These are phyloP conservation scores for Nannospalax galili DNA, from an alignment of 2,113 vertebrate species.

Conservation along the genomic window DNA sequence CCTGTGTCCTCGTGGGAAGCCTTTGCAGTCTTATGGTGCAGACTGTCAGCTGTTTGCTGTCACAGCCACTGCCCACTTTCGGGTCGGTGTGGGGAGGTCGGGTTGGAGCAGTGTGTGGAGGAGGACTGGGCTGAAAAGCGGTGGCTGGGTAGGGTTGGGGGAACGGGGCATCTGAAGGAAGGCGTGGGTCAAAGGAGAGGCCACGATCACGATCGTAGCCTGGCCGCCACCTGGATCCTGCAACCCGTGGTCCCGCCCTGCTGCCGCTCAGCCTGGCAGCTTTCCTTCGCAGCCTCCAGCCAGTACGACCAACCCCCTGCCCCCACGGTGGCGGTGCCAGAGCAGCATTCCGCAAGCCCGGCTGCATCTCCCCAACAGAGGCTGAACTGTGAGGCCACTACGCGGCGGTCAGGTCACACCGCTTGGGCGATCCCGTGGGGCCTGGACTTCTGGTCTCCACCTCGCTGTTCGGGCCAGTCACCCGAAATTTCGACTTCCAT, in stretches of 20 bases:
- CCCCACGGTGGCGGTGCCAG: constrained; percentile 75
- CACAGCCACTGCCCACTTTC: not conserved
- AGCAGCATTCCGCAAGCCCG: constrained; percentile 72
- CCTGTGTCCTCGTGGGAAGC: not conserved
- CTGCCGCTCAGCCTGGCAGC: constrained; percentile 51
- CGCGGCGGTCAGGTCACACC: not conserved
- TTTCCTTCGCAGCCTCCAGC: constrained; percentile 55
- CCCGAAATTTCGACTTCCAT: not conserved
- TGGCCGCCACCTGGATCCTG: not conserved
- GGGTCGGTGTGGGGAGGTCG: no score
- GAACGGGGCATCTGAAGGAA: not conserved
- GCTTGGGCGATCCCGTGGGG: not conserved
- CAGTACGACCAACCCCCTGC: constrained; percentile 68
- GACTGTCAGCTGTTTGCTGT: not conserved
- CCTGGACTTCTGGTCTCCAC: not conserved
- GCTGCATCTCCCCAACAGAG: constrained; percentile 61
- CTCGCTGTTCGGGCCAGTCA: not conserved
- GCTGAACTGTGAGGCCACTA: constrained; percentile 14
- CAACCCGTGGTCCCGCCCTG: constrained; percentile 33
- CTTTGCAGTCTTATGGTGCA: not conserved
- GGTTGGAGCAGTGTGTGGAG: not conserved
- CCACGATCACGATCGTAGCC: not conserved
- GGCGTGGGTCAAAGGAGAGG: not conserved
- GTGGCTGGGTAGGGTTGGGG: not conserved
- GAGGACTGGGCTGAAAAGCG: not conserved